Conservation (phyloP, 1,140 invertebrate species). For the Thalassaphorura encarpata region DNA sequence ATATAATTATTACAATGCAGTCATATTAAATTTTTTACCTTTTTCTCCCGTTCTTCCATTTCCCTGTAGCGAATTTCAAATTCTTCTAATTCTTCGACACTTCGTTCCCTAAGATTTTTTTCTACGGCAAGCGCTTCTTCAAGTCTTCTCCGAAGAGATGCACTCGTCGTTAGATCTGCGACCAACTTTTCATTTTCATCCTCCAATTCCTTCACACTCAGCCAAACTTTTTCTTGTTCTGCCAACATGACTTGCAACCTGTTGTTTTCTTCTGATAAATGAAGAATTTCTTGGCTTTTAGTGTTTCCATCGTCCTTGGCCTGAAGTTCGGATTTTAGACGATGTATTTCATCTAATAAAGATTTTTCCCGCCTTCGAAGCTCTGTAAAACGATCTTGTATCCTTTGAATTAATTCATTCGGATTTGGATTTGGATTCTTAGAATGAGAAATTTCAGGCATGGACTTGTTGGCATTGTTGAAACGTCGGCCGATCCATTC, state of each 20-base stretch:
- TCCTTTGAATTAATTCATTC: conserved; percentile 9
- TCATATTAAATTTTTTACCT: too few relatives aligned
- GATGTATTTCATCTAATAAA: conserved; percentile 33
- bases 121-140: conserved; percentile 34
- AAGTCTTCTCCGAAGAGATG: conserved; percentile 25
- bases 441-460: neutral
- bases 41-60: conserved; percentile 28
- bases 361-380: conserved; percentile 32
- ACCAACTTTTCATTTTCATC: conserved; percentile 35
- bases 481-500: neutral
- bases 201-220: conserved; percentile 34
- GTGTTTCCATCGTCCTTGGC: conserved; percentile 10
- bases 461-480: neutral
- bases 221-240: conserved; percentile 38
- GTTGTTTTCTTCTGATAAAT: conserved; percentile 33
- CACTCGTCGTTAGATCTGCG: conserved; percentile 32
- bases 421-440: conserved; percentile 1
- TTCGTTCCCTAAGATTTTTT: conserved; percentile 33
- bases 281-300: conserved; percentile 29
- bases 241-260: conserved; percentile 33
- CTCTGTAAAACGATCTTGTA: conserved; percentile 20
- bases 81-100: conserved; percentile 37
- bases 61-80: conserved; percentile 31
- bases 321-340: conserved; percentile 13
- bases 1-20: too few relatives aligned